A percentile compares a stretch with the other conserved stretches of the same genome.
phyloP scores from a whole-genome alignment of 1,140 invertebrate species.

The Rhopalosiphum padi region DNA sequence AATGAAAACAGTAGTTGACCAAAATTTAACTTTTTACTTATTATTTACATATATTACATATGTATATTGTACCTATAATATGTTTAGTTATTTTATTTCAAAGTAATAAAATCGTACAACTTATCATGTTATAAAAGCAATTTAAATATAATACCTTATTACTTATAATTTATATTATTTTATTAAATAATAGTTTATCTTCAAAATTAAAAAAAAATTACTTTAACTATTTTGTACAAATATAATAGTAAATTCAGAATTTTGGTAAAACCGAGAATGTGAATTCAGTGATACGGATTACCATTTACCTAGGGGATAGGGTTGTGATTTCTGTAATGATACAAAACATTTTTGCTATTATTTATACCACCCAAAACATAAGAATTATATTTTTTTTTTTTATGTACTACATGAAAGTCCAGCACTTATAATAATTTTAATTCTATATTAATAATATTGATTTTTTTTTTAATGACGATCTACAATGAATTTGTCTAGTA shows the following conservation, averaged over 20 bases:
- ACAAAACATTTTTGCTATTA: background rate
- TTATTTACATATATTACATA: too few species aligned
- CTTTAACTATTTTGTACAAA: background rate
- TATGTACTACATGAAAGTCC: background rate
- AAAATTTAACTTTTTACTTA: too few species aligned
- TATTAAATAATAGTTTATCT: background rate
- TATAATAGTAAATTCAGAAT: conserved; percentile 1
- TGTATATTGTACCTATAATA: too few species aligned
- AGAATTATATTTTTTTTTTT: background rate
- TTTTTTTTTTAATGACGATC: background rate
- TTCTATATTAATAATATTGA: background rate
- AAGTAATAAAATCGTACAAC: too few species aligned
- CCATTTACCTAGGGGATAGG: background rate
- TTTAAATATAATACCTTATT: background rate
- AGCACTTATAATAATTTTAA: background rate
- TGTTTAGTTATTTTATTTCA: too few species aligned
- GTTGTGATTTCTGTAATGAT: too few species aligned
- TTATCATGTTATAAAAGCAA: background rate
- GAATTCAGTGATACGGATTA: background rate
- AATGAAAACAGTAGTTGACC: too few species aligned
- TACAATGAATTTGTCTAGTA: background rate
- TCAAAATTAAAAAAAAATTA: background rate
- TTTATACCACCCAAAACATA: background rate
- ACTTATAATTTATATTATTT: background rate
- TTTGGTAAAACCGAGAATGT: background rate